phyloP scores from a whole-genome alignment of 2,888 invertebrate species.

The Nipponacmea schrenckii region DNA sequence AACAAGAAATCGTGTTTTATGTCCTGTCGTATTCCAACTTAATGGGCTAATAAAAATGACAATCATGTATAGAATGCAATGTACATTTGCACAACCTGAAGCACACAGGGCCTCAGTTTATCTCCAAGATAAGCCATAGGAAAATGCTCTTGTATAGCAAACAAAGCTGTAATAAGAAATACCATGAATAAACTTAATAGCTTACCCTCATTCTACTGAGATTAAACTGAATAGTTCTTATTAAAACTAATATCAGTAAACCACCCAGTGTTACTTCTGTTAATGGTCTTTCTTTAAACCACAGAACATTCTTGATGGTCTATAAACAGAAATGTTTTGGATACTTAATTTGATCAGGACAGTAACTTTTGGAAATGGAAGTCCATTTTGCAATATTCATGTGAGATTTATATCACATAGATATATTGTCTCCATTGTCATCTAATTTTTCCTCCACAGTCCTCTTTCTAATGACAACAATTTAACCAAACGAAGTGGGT shows the following conservation, averaged over 20 bases:
- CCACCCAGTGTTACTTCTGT: constrained; percentile 95
- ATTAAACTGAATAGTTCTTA: constrained; percentile 96
- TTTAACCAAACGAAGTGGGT: no score
- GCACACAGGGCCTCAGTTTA: no score
- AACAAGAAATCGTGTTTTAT: no score
- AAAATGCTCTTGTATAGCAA: neutral
- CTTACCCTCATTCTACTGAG: constrained; percentile 89
- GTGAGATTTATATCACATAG: neutral
- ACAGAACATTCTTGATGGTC: constrained; percentile 87
- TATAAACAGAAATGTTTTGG: constrained; percentile 68
- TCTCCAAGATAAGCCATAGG: neutral
- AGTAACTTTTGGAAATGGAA: neutral
- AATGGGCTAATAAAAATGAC: neutral
- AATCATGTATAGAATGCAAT: neutral
- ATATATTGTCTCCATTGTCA: no score
- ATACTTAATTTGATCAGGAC: neutral
- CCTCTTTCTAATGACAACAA: no score
- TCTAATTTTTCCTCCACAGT: no score
- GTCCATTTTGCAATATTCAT: neutral
- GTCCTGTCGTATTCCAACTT: neutral
- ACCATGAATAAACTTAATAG: neutral
- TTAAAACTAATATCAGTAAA: constrained; percentile 91
- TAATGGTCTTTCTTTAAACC: constrained; percentile 93
- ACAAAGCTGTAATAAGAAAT: neutral
- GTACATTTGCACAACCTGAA: neutral